Evolutionary conservation across 2,888 invertebrate genomes (phyloP).

Genomic region (Prionchulus punctatus): DNA sequence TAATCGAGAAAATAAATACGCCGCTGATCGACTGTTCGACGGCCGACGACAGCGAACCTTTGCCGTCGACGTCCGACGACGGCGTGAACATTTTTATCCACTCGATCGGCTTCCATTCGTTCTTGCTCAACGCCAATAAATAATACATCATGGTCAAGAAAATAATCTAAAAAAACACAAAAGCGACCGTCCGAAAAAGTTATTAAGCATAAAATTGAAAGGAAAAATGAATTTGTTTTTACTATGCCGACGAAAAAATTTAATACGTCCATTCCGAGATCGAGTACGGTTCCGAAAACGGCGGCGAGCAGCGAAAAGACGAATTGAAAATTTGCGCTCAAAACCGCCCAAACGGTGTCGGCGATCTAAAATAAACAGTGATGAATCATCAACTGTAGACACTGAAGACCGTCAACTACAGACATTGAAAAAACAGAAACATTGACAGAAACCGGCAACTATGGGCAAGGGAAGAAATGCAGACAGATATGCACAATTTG

Average conservation of each 20-base stretch:
- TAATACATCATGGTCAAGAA: slow-evolving; percentile 94
- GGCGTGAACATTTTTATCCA: slow-evolving; percentile 32
- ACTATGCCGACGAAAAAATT: slow-evolving; percentile 27
- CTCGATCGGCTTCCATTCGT: slow-evolving; percentile 80
- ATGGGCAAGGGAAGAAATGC: too few relatives aligned
- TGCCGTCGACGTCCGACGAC: neutral
- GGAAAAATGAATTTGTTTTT: slow-evolving; percentile 8
- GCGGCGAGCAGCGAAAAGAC: slow-evolving; percentile 21
- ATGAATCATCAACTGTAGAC: too few relatives aligned
- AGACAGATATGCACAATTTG: too few relatives aligned
- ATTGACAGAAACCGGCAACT: too few relatives aligned
- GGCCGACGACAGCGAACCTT: slow-evolving; percentile 27
- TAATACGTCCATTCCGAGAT: slow-evolving; percentile 28
- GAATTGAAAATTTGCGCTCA: slow-evolving; percentile 23
- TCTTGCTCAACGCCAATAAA: slow-evolving; percentile 65
- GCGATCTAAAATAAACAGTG: slow-evolving; percentile 19
- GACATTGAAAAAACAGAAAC: too few relatives aligned
- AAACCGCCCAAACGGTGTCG: slow-evolving; percentile 23
- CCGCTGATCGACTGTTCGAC: slow-evolving; percentile 50
- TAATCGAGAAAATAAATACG: slow-evolving; percentile 85
- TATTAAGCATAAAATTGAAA: neutral
- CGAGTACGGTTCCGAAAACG: slow-evolving; percentile 22
- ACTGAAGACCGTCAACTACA: too few relatives aligned
- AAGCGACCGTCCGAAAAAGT: neutral
- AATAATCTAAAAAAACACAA: slow-evolving; percentile 51